phyloP scores from a whole-genome alignment of 1,140 invertebrate genomes.

The Ips typographus region DNA sequence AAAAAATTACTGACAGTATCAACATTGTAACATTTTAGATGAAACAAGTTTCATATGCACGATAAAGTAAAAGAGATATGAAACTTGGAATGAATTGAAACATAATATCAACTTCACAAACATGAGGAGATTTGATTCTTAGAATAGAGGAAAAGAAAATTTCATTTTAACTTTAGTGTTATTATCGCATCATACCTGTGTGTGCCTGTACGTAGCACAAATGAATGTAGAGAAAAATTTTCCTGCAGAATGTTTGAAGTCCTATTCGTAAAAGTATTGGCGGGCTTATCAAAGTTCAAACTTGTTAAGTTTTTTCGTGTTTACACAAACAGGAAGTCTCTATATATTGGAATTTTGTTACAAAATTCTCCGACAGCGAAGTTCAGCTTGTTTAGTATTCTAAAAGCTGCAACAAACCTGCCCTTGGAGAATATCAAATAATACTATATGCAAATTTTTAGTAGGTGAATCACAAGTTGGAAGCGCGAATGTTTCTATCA shows the following conservation, averaged over 20 bases:
- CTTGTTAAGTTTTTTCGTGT: conserved; percentile 3
- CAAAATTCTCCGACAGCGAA: conserved; percentile 19
- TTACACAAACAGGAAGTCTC: conserved; percentile 16
- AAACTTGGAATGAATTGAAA: too few species aligned
- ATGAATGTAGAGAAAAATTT: not conserved
- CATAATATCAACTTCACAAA: too few species aligned
- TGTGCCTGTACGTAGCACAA: too few species aligned
- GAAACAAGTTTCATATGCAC: too few species aligned
- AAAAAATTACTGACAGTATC: too few species aligned
- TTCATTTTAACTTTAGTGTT: too few species aligned
- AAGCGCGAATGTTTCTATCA: conserved; percentile 32
- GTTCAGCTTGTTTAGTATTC: conserved; percentile 31
- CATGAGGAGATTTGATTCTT: too few species aligned
- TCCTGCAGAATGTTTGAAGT: not conserved
- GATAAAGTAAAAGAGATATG: too few species aligned
- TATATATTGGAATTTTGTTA: conserved; percentile 22
- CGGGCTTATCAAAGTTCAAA: conserved; percentile 12
- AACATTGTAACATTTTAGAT: too few species aligned
- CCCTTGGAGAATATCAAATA: conserved; percentile 37
- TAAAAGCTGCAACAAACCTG: conserved; percentile 33
- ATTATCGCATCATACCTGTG: too few species aligned
- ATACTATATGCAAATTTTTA: conserved; percentile 37
- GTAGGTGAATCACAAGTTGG: conserved; percentile 33
- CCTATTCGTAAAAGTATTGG: not conserved
- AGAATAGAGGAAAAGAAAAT: too few species aligned